These are phyloP conservation scores for Podabrus alpinus DNA, from an alignment of 2,888 invertebrate species.

Conservation along the genomic window DNA sequence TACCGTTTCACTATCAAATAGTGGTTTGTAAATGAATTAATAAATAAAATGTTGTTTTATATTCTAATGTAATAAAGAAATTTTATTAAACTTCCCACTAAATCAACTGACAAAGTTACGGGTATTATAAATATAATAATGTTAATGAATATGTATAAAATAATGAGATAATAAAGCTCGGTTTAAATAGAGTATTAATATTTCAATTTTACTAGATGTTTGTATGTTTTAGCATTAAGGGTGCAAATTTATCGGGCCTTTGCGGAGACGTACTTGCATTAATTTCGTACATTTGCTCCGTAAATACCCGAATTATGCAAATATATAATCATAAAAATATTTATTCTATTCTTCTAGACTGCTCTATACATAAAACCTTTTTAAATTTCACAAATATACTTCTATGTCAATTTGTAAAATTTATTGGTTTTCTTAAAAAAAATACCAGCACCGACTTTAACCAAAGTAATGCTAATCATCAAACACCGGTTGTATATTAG, in stretches of 20 bases:
- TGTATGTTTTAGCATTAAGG: constrained; percentile 38
- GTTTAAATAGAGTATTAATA: constrained; percentile 32
- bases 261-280: constrained; percentile 23
- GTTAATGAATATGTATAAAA: constrained; percentile 52
- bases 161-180: constrained; percentile 50
- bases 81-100: constrained; percentile 53
- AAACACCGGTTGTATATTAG: not conserved
- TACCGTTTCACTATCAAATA: constrained; percentile 50
- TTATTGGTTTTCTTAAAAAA: constrained; percentile 5
- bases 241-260: constrained; percentile 29
- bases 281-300: constrained; percentile 27
- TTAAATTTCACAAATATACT: constrained; percentile 41
- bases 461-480: not conserved
- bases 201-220: constrained; percentile 38
- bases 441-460: not conserved
- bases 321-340: constrained; percentile 21
- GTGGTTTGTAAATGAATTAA: constrained; percentile 57
- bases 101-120: constrained; percentile 51
- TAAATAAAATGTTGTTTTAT: constrained; percentile 58
- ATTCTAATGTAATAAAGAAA: constrained; percentile 54
- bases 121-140: constrained; percentile 55
- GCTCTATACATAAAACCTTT: constrained; percentile 32
- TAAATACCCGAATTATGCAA: constrained; percentile 28
- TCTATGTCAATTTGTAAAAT: constrained; percentile 39
- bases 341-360: constrained; percentile 38